phyloP scores from a whole-genome alignment of 2,797 vertebrate genomes.

The Novumbra hubbsi region DNA sequence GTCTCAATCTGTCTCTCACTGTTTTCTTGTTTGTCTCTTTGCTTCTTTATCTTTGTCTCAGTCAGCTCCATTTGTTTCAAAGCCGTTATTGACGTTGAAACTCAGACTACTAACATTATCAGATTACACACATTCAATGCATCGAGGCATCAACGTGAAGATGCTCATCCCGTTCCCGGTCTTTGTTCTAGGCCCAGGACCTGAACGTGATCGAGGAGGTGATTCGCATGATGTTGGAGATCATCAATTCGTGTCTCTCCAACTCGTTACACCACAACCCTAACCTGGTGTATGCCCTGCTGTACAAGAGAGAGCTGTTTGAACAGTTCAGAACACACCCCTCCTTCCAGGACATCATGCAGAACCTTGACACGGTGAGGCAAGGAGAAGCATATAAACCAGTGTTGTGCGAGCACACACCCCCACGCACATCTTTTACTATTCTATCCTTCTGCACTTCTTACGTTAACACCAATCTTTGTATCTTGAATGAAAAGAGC shows the following conservation, averaged over 20 bases:
- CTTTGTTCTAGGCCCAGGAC: slow-evolving; percentile 85
- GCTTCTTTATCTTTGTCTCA: neutral
- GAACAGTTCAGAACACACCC: slow-evolving; percentile 95
- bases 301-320: slow-evolving; percentile 97
- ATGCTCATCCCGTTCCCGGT: slow-evolving; percentile 23
- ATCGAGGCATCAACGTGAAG: no score
- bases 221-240: slow-evolving; percentile 98
- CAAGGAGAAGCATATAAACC: neutral
- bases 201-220: slow-evolving; percentile 97
- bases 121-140: no score
- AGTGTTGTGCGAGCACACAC: slow-evolving; percentile 1
- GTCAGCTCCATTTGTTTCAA: no score
- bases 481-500: no score
- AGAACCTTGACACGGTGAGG: slow-evolving; percentile 95
- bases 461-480: no score
- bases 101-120: no score
- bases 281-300: slow-evolving; percentile 92
- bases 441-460: no score
- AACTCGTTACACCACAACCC: slow-evolving; percentile 97
- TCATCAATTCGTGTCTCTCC: slow-evolving; percentile 95
- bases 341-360: slow-evolving; percentile 98
- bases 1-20: no score
- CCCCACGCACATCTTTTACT: neutral
- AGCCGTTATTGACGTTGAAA: no score
- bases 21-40: neutral